These are phyloP conservation scores for Laticauda colubrina DNA, from an alignment of 2,113 vertebrate species.

Conservation along the genomic window DNA sequence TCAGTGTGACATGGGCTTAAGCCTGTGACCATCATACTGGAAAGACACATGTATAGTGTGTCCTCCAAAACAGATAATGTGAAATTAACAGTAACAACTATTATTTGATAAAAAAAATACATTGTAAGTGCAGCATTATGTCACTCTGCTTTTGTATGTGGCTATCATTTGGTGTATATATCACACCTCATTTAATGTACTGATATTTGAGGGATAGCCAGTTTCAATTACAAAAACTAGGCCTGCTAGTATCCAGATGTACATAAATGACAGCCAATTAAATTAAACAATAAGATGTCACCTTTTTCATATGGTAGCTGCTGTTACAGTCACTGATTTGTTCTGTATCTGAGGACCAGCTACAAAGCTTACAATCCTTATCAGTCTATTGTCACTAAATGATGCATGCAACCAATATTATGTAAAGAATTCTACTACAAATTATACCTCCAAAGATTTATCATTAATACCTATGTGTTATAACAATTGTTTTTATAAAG, in stretches of 20 bases:
- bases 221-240: background rate
- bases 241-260: background rate
- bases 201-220: background rate
- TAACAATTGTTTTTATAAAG: background rate
- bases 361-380: background rate
- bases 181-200: background rate
- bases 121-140: background rate
- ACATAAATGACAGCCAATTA: conserved; percentile 11
- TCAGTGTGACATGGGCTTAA: no score
- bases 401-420: background rate
- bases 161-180: background rate
- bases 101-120: background rate
- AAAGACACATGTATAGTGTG: no score
- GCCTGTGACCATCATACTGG: background rate
- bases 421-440: background rate
- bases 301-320: background rate
- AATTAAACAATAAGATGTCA: background rate
- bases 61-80: background rate
- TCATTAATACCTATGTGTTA: background rate
- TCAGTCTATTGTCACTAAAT: background rate
- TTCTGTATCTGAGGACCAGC: background rate
- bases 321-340: background rate
- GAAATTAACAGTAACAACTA: background rate
- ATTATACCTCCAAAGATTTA: background rate
- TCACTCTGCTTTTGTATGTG: background rate